Base-by-base conservation (phyloP, 2,113 vertebrate genomes). In the Anthoscopus minutus region DNA sequence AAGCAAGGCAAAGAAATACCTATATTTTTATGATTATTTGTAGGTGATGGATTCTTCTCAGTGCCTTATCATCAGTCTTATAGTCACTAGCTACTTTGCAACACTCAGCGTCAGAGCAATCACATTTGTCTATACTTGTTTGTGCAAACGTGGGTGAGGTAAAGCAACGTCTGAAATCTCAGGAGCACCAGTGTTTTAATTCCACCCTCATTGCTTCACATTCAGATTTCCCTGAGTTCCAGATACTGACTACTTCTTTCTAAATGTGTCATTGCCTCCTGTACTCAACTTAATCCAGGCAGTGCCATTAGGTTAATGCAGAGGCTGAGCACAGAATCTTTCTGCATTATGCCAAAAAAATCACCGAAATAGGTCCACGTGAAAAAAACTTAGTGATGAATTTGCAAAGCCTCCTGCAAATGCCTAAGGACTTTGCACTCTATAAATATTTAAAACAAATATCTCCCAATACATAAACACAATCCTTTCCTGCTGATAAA, bases 371-470 rank as follows among this genome's bases (percentile, higher is more conserved):
- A 88, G 6, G 38, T 60, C 81, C 45, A 53, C 31, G 48, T 35
- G 78, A 77, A 82, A 82, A 72, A 85, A 89, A 85, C 25, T 82
- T 94, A 3, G 6, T 67, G 78, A 92, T 79, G 82, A 95, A 96
- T 97, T 96, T 88, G 88, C 60, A 95, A 94, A 97, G 80, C 50
- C 82, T 95, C 73, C 76, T 94, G 61, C 92, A 95, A 96, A 96
- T 97, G 82, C 88, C 92, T 94, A 94, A 96, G 92, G 76, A 97
- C 81, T 95, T 95, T 96, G 38, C 70, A 94, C 44, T 85, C 79
- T 97, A 90, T 97, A 98, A 98, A 98, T 98, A 98, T 98, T 97
- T 98, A 97, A 98, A 97, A 94, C 88, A 97, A 97, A 97, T 95
- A 94, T 91, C 94, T 97, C 77, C 78, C 94, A 92, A 89, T 92